Percentiles rank a stretch among this genome's conserved stretches.
Evolutionary conservation across 1,140 invertebrate genomes (phyloP).

Genomic region (Acromyrmex heyeri): DNA sequence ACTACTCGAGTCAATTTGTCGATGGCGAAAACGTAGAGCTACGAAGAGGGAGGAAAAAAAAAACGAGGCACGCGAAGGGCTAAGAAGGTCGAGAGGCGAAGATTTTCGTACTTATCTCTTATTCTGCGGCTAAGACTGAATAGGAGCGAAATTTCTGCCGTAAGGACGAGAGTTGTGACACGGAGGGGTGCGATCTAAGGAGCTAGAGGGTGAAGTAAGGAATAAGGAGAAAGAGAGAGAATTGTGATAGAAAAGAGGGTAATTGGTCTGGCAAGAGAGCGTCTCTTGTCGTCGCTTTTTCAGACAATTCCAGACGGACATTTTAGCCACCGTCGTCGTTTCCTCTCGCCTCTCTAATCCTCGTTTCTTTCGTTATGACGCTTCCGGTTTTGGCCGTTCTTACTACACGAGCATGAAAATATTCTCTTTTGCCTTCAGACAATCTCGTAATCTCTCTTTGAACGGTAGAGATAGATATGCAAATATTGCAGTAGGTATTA

Average conservation of each 20-base stretch:
- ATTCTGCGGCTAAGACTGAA: conserved; percentile 76
- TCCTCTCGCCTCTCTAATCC: conserved; percentile 63
- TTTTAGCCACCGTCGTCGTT: conserved; percentile 65
- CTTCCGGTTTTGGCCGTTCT: conserved; percentile 41
- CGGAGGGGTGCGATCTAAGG: conserved; percentile 27
- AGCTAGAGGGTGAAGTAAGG: background rate
- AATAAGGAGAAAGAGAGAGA: background rate
- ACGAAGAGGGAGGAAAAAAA: conserved; percentile 1
- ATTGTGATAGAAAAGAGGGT: conserved; percentile 68
- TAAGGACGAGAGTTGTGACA: conserved; percentile 63
- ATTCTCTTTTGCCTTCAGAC: conserved; percentile 22
- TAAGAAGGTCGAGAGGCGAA: conserved; percentile 46
- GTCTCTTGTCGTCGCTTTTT: conserved; percentile 73
- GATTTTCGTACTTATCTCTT: conserved; percentile 73
- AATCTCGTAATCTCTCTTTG: conserved; percentile 44
- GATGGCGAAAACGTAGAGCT: conserved; percentile 17
- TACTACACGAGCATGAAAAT: conserved; percentile 24
- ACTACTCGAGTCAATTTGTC: conserved; percentile 39
- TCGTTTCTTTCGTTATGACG: conserved; percentile 51
- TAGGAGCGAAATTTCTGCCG: conserved; percentile 70
- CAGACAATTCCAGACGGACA: conserved; percentile 74
- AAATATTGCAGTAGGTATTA: background rate
- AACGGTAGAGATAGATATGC: conserved; percentile 6
- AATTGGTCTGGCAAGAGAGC: conserved; percentile 70
- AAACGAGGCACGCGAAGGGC: conserved; percentile 14